Base-by-base conservation (phyloP, 2,888 invertebrate species). In the Temnothorax ravouxi region DNA sequence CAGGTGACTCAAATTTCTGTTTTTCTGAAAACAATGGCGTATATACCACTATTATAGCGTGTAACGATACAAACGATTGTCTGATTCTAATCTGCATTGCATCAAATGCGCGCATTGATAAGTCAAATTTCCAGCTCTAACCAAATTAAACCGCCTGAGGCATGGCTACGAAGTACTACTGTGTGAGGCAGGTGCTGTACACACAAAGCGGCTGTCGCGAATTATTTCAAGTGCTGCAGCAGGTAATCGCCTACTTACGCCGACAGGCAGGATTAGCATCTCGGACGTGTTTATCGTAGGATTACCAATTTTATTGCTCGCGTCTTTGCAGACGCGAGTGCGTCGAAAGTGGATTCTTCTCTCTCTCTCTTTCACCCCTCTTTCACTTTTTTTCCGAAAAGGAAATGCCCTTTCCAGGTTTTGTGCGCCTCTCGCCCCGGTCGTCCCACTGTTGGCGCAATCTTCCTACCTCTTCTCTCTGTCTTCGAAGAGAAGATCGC, bases 261-360 rank as follows among this genome's bases (percentile, higher is more conserved):
- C 62, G 62, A 34, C 77, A 86, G 83, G 41, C 77, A 81, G 86
- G 86, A 83, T 89, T 84, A 87, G 76, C 62, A 83, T 83, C 76
- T 67, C 50, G 83, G 86, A 88, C 81, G 88, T 90, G 88, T 90
- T 90, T 89, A 89, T 89, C 86, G 87, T 44, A 25, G 87, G 90
- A 89, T 90, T 90, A 85, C 85, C 83, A 85, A 90, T 88, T 90
- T 90, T 90, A 90, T 87, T 86, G 84, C 86, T 54, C 76, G 76
- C 85, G 84, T 83, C 86, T 86, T 88, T 75, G 83, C 83, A 84
- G 71, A 84, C 83, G 75, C 72, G 61, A 80, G 54, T 66, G 77
- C 66, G 86, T 88, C 90, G 84, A 83, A 59, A 88, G 84, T 86
- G 76, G 83, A 84, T 88, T 84, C 47, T 38, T 25, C 77, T 81